Evolutionary conservation across 1,140 invertebrate species (phyloP), one percentile per base, ranked within the genome.

Genomic region (Bombyx mandarina): DNA sequence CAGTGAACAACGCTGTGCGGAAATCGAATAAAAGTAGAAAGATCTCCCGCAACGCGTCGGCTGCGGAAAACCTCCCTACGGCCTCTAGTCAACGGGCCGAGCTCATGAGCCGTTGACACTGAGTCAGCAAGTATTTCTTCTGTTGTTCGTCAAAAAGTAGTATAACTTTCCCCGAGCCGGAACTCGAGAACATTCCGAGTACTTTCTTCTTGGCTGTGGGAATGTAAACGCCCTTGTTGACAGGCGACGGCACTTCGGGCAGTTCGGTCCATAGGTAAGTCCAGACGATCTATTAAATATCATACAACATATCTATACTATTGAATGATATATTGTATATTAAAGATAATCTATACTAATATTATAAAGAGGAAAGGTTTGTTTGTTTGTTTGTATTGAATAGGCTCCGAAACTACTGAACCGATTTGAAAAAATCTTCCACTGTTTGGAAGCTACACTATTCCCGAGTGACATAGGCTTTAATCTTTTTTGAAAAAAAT

Each of bases 201-300:
- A 86, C 76, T 60, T 88, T 88, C 69, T 77, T 82, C 67, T 86
- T 88, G 6, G 79, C 79, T 0, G 78, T 82, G 6, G 86, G 81
- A 12, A 89, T 75, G 63, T 81, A 88, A 0, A 89, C 86, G 7
- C 88, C 86, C 53, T 82, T 84, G 44, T 71, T 71, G 0, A 84
- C 82, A 0, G 77, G 64, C 6, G 76, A 79, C 10, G 88, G 88
- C 49, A 76, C 67, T 18, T 84, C 82, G 1, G 86, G 85, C 1
- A 89, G 70, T 57, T 89, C 86, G 12, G 73, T 58, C 88, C 88
- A 88, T 2, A 88, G 71, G 63, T 87, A 89, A 8, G 79, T 67
- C 88, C 88, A 89, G 5, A 88, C 74, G 57, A 89, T 84, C 88
- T 89, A 67, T 54, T 43, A 7, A 58, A 12, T 0, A 46, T 35